Evolutionary conservation across 1,140 invertebrate species (phyloP), one percentile per base, ranked within the genome.

Genomic region (Anastrepha obliqua): DNA sequence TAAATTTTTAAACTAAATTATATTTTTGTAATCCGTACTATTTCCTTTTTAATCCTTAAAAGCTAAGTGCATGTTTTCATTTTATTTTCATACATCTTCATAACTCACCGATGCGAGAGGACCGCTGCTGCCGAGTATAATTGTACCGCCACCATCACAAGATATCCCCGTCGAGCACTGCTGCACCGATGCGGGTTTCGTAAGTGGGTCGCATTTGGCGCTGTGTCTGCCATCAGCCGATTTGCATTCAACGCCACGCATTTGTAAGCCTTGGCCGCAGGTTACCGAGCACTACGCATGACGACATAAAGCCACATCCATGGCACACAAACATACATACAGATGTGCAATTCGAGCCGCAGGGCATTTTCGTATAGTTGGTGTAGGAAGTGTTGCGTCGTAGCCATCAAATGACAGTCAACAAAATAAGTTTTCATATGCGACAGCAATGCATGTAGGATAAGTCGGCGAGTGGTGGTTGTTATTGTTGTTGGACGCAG

Each of bases 261-360:
- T 96, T 93, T 97, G 97, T n/a, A 96, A 94, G 0, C 97, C 97
- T 92, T 95, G 95, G 5, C 97, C 98, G 91, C 97, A 98, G 2
- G 96, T 96, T 9, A 96, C 96, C n/a, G 97, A 98, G 91, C 97
- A 98, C 97, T 98, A 94, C 95, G 42, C 6, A 15, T 8, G 17
- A 11, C 42, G 20, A 39, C 64, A 67, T 64, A 39, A 9, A 15
- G 42, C 5, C 3, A 51, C 6, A 47, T 0, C 47, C 9, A 55
- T 7, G 3, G 29, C 64, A 55, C 13, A 3, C n/a, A n/a, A n/a
- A 7, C 17, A n/a, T n/a, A 47, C 67, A n/a, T n/a, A 81, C n/a
- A n/a, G 6, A 7, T 29, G 51, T 81, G 74, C 9, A 5, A 8
- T 7, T 5, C 1, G 9, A 58, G 74, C 47, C 74, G 74, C 47